These are phyloP conservation scores for Pammene fasciana DNA, from an alignment of 2,888 invertebrate genomes.

Conservation along the genomic window DNA sequence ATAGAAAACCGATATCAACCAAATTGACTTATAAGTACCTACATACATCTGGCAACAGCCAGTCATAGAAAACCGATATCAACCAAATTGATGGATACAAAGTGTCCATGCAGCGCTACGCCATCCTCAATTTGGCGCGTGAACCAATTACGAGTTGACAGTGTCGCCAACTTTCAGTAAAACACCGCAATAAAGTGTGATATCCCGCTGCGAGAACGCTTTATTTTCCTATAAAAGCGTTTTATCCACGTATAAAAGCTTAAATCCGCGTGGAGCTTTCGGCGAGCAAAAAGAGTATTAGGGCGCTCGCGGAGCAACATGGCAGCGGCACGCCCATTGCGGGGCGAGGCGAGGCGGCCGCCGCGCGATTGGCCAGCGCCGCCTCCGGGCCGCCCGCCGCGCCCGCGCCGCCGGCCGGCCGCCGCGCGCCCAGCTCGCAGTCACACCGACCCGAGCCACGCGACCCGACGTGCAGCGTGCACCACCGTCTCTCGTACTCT, in stretches of 20 bases:
- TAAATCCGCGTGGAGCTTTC: slow-evolving; percentile 82
- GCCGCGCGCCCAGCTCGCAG: slow-evolving; percentile 54
- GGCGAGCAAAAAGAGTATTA: slow-evolving; percentile 81
- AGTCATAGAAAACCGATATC: slow-evolving; percentile 6
- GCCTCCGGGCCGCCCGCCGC: slow-evolving; percentile 49
- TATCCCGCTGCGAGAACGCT: slow-evolving; percentile 81
- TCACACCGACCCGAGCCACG: slow-evolving; percentile 51
- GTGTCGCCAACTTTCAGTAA: slow-evolving; percentile 80
- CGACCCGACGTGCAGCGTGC: slow-evolving; percentile 45
- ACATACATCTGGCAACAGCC: not conserved
- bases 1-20: slow-evolving; percentile 5
- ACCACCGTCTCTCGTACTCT: slow-evolving; percentile 38
- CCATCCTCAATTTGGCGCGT: slow-evolving; percentile 68
- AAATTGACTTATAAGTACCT: not conserved
- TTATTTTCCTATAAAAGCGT: slow-evolving; percentile 83
- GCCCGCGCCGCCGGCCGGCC: slow-evolving; percentile 58
- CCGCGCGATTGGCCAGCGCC: slow-evolving; percentile 47
- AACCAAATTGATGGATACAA: slow-evolving; percentile 22
- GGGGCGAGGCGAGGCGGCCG: slow-evolving; percentile 48
- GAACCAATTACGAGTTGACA: slow-evolving; percentile 73
- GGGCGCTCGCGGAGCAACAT: slow-evolving; percentile 67
- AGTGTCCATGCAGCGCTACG: slow-evolving; percentile 48
- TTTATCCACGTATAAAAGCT: slow-evolving; percentile 83
- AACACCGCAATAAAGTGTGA: slow-evolving; percentile 79
- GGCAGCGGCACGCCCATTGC: slow-evolving; percentile 75